Percentiles rank a stretch among this genome's conserved stretches.
These are phyloP conservation scores for Pachyramphus minor DNA, from an alignment of 2,113 vertebrate genomes.

Conservation along the genomic window DNA sequence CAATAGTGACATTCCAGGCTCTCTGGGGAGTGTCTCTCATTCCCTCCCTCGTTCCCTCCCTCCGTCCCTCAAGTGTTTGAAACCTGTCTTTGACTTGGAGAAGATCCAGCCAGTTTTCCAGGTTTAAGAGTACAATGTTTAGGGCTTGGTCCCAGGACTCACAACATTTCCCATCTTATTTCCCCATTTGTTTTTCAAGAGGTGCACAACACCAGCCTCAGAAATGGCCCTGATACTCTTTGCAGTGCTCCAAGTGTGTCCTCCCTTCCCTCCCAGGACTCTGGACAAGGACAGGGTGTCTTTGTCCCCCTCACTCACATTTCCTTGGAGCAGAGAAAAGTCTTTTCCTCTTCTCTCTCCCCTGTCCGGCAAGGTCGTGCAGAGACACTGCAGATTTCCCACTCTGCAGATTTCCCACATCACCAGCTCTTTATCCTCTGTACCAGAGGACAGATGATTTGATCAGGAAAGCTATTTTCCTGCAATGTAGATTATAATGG, in stretches of 20 bases:
- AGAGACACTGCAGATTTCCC: background rate
- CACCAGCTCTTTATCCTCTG: conserved; percentile 42
- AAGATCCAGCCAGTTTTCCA: background rate
- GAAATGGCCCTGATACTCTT: background rate
- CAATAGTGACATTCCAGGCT: background rate
- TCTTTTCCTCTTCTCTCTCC: background rate
- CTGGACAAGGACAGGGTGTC: background rate
- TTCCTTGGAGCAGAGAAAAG: background rate
- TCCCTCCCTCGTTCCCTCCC: background rate
- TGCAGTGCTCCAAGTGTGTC: accelerated
- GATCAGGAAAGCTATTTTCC: conserved; percentile 67
- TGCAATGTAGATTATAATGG: conserved; percentile 60
- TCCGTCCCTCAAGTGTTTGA: background rate
- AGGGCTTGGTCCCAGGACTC: background rate
- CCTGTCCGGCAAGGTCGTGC: background rate
- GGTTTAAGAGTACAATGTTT: background rate
- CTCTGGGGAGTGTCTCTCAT: background rate
- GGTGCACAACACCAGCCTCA: background rate
- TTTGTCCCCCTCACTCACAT: background rate
- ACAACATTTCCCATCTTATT: background rate
- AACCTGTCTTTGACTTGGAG: background rate
- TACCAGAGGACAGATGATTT: conserved; percentile 46
- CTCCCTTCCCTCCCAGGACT: background rate
- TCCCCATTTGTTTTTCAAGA: background rate
- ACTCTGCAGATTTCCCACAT: conserved; percentile 23